Evolutionary conservation across 2,888 invertebrate genomes (phyloP).

Genomic region (Machimus atricapillus): DNA sequence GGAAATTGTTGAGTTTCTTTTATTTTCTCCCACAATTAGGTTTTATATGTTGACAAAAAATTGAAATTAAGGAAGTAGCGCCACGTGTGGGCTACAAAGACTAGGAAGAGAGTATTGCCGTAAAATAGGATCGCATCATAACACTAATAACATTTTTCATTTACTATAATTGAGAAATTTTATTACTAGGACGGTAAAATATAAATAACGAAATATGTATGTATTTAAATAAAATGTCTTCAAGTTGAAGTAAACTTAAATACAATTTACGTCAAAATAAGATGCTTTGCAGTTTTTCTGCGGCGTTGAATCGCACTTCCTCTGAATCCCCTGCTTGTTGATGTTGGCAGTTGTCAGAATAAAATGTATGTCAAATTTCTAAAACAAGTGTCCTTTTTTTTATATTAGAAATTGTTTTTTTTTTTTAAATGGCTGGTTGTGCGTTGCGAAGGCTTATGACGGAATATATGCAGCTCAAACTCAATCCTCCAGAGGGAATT

Average conservation of each 20-base stretch:
- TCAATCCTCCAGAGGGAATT: conserved; percentile 98
- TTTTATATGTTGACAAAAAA: neutral
- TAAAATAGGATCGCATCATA: neutral
- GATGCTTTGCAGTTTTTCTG: no score
- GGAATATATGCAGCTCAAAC: conserved; percentile 89
- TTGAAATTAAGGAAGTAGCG: neutral
- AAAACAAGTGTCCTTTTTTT: neutral
- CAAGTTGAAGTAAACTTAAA: no score
- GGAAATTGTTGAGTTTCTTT: neutral
- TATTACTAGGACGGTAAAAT: no score
- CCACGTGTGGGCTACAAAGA: neutral
- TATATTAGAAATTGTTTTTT: neutral
- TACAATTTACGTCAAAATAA: no score
- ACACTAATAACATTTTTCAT: neutral
- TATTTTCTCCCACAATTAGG: neutral
- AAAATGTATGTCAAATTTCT: neutral
- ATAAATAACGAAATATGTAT: no score
- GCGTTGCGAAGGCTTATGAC: conserved; percentile 85
- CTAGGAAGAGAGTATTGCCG: neutral
- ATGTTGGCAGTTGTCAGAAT: neutral
- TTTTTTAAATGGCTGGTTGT: conserved; percentile 79
- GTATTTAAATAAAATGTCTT: no score
- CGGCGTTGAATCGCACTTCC: neutral
- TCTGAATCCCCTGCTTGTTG: neutral
- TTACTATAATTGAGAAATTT: no score